These are phyloP conservation scores for Turritopsis dohrnii DNA, from an alignment of 30 jellyfish, hydroid and myxozoan genomes.

Conservation along the genomic window DNA sequence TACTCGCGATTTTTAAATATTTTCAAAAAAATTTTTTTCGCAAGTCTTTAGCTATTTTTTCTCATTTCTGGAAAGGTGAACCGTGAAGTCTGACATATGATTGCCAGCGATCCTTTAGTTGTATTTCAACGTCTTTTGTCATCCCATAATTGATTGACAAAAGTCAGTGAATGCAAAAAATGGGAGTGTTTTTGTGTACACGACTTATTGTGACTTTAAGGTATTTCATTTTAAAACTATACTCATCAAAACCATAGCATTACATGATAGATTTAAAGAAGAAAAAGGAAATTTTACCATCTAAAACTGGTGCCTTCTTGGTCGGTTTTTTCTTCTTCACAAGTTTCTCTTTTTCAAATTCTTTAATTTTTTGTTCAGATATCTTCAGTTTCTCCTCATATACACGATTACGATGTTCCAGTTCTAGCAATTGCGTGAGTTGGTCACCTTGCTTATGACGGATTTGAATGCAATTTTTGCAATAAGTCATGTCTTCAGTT, in stretches of 20 bases:
- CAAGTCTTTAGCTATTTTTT: too few species aligned
- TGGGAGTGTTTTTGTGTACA: too few species aligned
- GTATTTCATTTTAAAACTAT: too few species aligned
- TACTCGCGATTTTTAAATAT: too few species aligned
- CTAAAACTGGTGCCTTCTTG: not conserved
- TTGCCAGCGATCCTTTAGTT: too few species aligned
- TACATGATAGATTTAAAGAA: not conserved
- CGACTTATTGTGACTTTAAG: too few species aligned
- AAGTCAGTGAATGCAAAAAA: too few species aligned
- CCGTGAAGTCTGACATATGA: too few species aligned
- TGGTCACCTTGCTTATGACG: not conserved
- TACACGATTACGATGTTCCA: conserved; percentile 7
- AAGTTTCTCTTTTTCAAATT: not conserved
- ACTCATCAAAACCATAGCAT: not conserved
- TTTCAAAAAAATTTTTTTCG: too few species aligned
- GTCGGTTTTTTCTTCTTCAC: not conserved
- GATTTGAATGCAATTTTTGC: not conserved
- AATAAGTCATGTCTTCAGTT: not conserved
- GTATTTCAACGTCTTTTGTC: too few species aligned
- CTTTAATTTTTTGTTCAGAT: not conserved
- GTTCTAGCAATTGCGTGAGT: conserved; percentile 6
- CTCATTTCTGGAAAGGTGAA: too few species aligned
- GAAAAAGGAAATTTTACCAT: not conserved
- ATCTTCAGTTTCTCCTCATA: not conserved
- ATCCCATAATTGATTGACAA: too few species aligned